Percentiles rank a stretch among this genome's conserved stretches.
Evolutionary conservation across 2,797 vertebrate genomes (phyloP).

Genomic region (Alfaro cultratus): DNA sequence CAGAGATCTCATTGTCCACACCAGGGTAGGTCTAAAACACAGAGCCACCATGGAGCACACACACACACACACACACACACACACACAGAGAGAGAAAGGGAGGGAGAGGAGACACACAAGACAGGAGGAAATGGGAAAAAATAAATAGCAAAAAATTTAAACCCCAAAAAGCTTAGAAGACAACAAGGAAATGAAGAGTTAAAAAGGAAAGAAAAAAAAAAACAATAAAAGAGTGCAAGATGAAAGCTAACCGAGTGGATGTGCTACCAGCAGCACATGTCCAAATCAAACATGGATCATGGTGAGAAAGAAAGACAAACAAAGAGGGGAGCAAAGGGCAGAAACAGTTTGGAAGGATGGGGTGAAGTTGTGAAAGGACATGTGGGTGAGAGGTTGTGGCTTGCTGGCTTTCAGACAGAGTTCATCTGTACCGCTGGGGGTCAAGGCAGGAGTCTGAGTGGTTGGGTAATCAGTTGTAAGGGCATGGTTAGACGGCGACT

Average conservation of each 20-base stretch:
- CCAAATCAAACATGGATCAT: conserved; percentile 58
- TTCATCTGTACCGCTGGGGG: conserved; percentile 39
- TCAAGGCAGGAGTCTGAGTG: conserved; percentile 45
- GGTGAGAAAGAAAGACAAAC: conserved; percentile 64
- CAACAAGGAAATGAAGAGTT: conserved; percentile 62
- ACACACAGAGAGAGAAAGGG: neutral
- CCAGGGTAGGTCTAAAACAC: conserved; percentile 85
- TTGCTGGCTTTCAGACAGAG: conserved; percentile 37
- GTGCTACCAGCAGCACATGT: conserved; percentile 47
- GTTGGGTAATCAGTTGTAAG: conserved; percentile 12
- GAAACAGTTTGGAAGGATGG: conserved; percentile 56
- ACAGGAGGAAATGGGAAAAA: conserved; percentile 70
- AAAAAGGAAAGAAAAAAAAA: conserved; percentile 51
- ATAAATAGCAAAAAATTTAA: conserved; percentile 61
- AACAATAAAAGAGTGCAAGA: conserved; percentile 39
- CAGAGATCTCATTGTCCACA: conserved; percentile 88
- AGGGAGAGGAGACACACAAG: conserved; percentile 54
- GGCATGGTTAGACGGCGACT: neutral
- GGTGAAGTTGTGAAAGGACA: conserved; percentile 37
- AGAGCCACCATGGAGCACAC: conserved; percentile 74
- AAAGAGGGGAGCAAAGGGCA: conserved; percentile 62
- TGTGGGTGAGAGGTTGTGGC: conserved; percentile 39
- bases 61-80: conserved; percentile 10
- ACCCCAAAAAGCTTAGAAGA: conserved; percentile 54
- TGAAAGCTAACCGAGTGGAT: conserved; percentile 49